Percentiles rank a stretch among this genome's conserved stretches.
These are phyloP conservation scores for Drosophila ficusphila DNA, from an alignment of 1,140 invertebrate genomes.

Conservation along the genomic window DNA sequence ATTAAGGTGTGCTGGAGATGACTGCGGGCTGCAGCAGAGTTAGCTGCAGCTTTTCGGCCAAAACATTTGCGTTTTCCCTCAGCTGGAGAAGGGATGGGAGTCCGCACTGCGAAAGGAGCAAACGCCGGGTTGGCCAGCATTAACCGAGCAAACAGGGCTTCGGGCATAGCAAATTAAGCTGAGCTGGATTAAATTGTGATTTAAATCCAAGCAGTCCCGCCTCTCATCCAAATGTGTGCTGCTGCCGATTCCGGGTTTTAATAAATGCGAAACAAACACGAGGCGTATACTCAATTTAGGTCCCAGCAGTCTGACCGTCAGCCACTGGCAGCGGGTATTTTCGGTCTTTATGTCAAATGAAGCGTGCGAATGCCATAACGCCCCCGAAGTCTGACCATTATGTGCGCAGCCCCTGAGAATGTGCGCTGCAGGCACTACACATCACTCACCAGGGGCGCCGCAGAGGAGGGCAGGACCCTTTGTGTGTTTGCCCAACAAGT, in stretches of 20 bases:
- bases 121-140: not conserved
- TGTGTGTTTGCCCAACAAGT: slow-evolving; percentile 52
- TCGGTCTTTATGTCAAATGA: slow-evolving; percentile 79
- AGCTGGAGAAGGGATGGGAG: too few relatives aligned
- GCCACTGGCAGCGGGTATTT: slow-evolving; percentile 61
- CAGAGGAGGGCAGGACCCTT: not conserved
- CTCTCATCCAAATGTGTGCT: slow-evolving; percentile 6
- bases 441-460: slow-evolving; percentile 4
- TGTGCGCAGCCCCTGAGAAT: slow-evolving; percentile 62
- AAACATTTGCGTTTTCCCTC: slow-evolving; percentile 3
- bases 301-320: slow-evolving; percentile 6
- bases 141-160: not conserved
- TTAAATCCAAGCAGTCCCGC: not conserved
- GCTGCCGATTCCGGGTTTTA: slow-evolving; percentile 12
- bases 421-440: slow-evolving; percentile 56
- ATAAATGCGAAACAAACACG: slow-evolving; percentile 61
- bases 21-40: not conserved
- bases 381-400: slow-evolving; percentile 55
- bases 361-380: slow-evolving; percentile 78
- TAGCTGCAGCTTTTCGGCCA: not conserved
- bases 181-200: not conserved
- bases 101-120: not conserved
- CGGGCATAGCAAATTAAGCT: not conserved
- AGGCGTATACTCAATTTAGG: slow-evolving; percentile 68
- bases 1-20: slow-evolving; percentile 7